Evolutionary conservation across 2,888 invertebrate genomes (phyloP).

Genomic region (Tachina lurida): DNA sequence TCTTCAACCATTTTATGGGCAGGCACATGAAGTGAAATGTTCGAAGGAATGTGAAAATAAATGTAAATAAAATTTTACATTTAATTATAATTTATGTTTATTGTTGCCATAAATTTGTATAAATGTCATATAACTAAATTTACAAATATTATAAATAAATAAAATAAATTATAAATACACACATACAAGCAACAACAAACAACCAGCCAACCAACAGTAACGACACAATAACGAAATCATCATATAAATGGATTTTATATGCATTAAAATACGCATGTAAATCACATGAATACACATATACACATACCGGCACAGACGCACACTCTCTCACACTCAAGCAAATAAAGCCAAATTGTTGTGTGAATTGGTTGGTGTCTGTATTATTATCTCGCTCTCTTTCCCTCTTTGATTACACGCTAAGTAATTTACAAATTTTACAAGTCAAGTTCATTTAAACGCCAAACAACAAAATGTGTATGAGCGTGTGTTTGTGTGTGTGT

Average conservation of each 20-base stretch:
- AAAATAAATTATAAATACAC: slow-evolving; percentile 46
- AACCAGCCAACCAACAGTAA: slow-evolving; percentile 5
- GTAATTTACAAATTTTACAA: slow-evolving; percentile 47
- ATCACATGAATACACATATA: neutral
- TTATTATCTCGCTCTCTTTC: neutral
- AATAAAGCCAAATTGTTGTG: neutral
- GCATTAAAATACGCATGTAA: slow-evolving; percentile 25
- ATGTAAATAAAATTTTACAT: slow-evolving; percentile 54
- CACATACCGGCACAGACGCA: neutral
- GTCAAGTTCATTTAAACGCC: slow-evolving; percentile 41
- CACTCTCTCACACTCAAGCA: neutral
- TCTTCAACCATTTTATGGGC: neutral
- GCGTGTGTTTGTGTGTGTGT: neutral
- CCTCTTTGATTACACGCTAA: slow-evolving; percentile 1
- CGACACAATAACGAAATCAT: slow-evolving; percentile 43
- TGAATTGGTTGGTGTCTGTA: neutral
- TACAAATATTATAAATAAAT: slow-evolving; percentile 65
- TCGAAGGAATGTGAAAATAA: slow-evolving; percentile 17
- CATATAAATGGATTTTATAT: slow-evolving; percentile 62
- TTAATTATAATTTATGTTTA: slow-evolving; percentile 71
- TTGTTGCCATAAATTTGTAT: slow-evolving; percentile 70
- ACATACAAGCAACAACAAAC: neutral
- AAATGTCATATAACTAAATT: slow-evolving; percentile 66
- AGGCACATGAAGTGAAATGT: neutral
- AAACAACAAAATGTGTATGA: neutral